Base-by-base conservation (phyloP, 1,140 invertebrate genomes). In the Pseudomyrmex concolor region DNA sequence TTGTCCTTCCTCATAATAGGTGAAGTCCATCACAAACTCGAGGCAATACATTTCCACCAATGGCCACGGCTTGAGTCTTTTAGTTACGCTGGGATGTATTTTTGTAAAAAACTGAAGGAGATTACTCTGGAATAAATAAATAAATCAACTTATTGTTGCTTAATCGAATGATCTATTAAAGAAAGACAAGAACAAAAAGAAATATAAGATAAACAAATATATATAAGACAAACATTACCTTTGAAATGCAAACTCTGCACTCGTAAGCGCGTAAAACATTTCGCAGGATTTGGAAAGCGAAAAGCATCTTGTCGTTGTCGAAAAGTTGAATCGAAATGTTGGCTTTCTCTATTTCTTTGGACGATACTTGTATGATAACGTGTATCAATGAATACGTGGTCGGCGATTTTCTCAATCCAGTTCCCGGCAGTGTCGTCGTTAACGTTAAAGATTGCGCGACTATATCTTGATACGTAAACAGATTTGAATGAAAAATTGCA, bases 321-420 rank as follows among this genome's bases (percentile, higher is more conserved):
- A 94, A 94, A 2, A 89, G 90, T 54, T 92, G 91, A 81, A 34
- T 34, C 34, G 34, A 34, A 34, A 34, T 7, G 0, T 91, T 93
- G 3, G 94, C 90, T 70, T 90, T 91, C 2, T 95, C 94, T 86
- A 95, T 94, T 89, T 95, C 95, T 86, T 93, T 94, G 1, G 85
- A 82, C 8, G 95, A 84, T 45, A 95, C 66, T 43, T 91, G 89
- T 54, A 95, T 91, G 5, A 95, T 88, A 0, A 93, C 93, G 63
- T 95, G 94, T 48, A 95, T 89, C 15, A 96, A 84, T 0, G 95
- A 95, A 3, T 94, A 76, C 19, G 94, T 94, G 64, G 93, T 95
- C 4, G 95, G 94, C 3, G 93, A 93, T 92, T 94, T 95, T 60
- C 95, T 91, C 5, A 94, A 93, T 17, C 95, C 95, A 12, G 93